Conservation (phyloP, 2,797 vertebrate species). For the Trichosurus vulpecula region DNA sequence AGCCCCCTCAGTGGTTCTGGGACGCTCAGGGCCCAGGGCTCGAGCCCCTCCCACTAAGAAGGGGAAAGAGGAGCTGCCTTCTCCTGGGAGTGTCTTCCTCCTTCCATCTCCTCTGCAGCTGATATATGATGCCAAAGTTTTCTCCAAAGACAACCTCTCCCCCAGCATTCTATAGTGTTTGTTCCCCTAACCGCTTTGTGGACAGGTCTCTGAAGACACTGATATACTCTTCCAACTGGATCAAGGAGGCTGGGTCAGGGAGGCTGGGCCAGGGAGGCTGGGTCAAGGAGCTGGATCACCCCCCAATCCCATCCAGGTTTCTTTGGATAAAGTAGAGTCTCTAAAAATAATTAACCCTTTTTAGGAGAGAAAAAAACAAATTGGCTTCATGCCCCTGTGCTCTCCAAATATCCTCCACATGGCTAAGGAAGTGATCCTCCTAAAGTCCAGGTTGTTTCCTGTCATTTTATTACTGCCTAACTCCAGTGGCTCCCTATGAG, state of each 20-base stretch:
- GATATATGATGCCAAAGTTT: conserved; percentile 89
- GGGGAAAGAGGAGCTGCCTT: conserved; percentile 31
- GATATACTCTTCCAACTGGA: conserved; percentile 70
- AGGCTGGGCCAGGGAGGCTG: background rate
- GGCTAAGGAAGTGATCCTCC: background rate
- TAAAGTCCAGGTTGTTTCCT: too few species aligned
- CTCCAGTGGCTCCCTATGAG: background rate
- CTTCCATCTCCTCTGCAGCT: conserved; percentile 77
- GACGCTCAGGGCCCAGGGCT: background rate
- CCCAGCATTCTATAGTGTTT: conserved; percentile 79
- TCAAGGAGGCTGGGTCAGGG: conserved; percentile 36
- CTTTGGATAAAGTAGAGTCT: conserved; percentile 81
- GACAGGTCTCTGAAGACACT: conserved; percentile 58
- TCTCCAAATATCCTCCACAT: background rate
- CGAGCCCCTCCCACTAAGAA: background rate
- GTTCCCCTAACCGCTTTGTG: conserved; percentile 67
- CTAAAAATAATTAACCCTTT: conserved; percentile 85
- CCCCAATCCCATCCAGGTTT: conserved; percentile 73
- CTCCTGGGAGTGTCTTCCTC: background rate
- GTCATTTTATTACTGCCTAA: background rate
- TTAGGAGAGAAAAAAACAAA: conserved; percentile 79
- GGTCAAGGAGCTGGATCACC: too few species aligned
- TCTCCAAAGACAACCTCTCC: conserved; percentile 87
- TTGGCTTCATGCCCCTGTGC: background rate
- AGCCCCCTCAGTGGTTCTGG: background rate